Percentiles rank a stretch among this genome's conserved stretches.
Evolutionary conservation across 2,113 vertebrate genomes (phyloP).

Genomic region (human (Homo sapiens)): GRCh38 chr3:8555001-8555500

Average conservation of each 20-base stretch:
- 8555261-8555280: slow-evolving; percentile 72
- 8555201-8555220: slow-evolving; percentile 44
- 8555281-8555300: slow-evolving; percentile 53
- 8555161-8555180: neutral
- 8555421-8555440: neutral
- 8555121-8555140: neutral
- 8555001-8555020: neutral
- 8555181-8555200: neutral
- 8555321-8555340: neutral
- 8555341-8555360: neutral
- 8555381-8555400: neutral
- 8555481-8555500: too few species aligned
- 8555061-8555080: neutral
- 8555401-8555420: neutral
- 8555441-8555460: neutral
- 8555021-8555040: neutral
- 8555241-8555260: neutral
- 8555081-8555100: neutral
- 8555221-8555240: slow-evolving; percentile 19
- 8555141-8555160: slow-evolving; percentile 41
- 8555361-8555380: slow-evolving; percentile 12
- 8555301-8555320: slow-evolving; percentile 66
- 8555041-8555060: neutral
- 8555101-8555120: neutral
- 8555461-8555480: too few species aligned